Conservation (phyloP, 2,797 vertebrate genomes). For the Lycodopsis pacificus region DNA sequence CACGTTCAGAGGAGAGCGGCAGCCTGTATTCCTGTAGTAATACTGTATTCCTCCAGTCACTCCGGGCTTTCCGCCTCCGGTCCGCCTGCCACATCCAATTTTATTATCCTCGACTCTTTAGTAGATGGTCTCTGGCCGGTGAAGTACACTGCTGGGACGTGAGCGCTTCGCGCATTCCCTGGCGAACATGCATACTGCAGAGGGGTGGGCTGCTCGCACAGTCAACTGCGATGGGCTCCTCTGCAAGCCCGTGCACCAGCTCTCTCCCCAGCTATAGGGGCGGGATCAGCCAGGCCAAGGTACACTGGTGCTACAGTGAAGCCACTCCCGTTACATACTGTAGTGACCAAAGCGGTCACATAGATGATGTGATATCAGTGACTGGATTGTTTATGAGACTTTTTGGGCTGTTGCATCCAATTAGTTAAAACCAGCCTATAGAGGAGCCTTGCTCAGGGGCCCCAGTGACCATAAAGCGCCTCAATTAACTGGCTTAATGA, state of each 20-base stretch:
- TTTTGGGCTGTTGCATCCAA: not conserved
- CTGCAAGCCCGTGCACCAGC: conserved; percentile 68
- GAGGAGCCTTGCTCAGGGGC: not conserved
- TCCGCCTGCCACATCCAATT: conserved; percentile 82
- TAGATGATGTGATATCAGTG: conserved; percentile 18
- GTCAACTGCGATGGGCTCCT: conserved; percentile 67
- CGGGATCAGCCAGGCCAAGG: conserved; percentile 77
- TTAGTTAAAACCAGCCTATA: not conserved
- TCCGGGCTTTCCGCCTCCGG: conserved; percentile 72
- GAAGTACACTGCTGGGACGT: conserved; percentile 79
- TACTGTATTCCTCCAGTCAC: conserved; percentile 74
- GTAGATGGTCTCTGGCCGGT: conserved; percentile 75
- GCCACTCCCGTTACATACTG: conserved; percentile 71
- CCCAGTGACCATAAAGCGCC: not conserved
- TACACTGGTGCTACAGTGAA: conserved; percentile 64
- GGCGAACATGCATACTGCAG: conserved; percentile 84
- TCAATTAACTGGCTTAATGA: not conserved
- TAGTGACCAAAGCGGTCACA: conserved; percentile 41
- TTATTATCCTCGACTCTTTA: conserved; percentile 75
- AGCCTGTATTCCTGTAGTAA: conserved; percentile 72
- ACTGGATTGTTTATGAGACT: not conserved
- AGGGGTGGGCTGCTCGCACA: conserved; percentile 76
- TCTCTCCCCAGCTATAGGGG: conserved; percentile 73
- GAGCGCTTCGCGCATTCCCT: conserved; percentile 79
- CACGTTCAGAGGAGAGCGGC: conserved; percentile 79